Evolutionary conservation across 2,888 invertebrate species (phyloP), one percentile per base, ranked within the genome.

Genomic region (Folsomia candida): DNA sequence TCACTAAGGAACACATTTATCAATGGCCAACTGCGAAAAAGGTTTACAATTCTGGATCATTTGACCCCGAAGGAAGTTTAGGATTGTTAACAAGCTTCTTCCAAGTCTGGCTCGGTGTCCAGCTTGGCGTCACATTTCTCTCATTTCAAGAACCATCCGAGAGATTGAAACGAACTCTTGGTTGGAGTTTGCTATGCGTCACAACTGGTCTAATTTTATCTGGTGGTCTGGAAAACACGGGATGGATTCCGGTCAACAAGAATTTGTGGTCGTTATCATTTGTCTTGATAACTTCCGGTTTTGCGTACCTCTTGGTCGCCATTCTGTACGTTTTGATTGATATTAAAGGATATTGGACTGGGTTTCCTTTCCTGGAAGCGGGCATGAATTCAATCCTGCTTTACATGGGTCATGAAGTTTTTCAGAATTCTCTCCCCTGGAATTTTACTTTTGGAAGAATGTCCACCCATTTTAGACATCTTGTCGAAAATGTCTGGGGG

Each of bases 311-410:
- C 0, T 82, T 94, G 9, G 86, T 97, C 14, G 85, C 89, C 24
- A 78, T 89, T 9, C 89, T 89, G 83, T 96, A 94, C 83, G 83
- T 90, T 4, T 82, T 94, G 18, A 89, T 94, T 6, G 96, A 97
- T 82, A 87, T 90, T 0, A 83, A 84, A 54, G 84, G 86, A 69
- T 82, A 86, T 75, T 97, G 96, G 96, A 86, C 85, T 27, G 96
- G 96, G 0, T 90, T 90, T n/a, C 96, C 96, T 0, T 94, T 97
- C 82, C 86, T 90, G 64, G 91, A 92, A 72, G 91, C 94, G 54
- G 97, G 97, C 11, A 93, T 94, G 88, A 97, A 97, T 84, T 90
- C 96, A 26, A 91, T 95, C 68, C 86, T 93, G 1, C 86, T 97
- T 80, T 97, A 96, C 83, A 86, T 93, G 18, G 94, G 95, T 0